These are phyloP conservation scores for Onchidella celtica DNA, from an alignment of 2,888 invertebrate species.

Conservation along the genomic window DNA sequence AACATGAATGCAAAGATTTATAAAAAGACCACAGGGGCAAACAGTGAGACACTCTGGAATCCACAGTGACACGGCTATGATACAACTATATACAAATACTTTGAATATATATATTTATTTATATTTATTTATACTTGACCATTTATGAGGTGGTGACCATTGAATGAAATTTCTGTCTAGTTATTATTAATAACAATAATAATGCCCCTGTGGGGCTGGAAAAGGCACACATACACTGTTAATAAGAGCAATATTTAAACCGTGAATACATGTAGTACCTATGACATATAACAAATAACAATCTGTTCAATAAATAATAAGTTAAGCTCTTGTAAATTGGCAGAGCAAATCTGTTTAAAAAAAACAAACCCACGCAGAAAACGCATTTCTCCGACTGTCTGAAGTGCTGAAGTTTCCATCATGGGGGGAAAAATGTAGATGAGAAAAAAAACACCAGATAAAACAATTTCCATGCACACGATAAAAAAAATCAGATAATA, in stretches of 20 bases:
- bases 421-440: no score
- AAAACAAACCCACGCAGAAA: no score
- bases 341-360: no score
- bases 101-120: neutral
- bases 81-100: slow-evolving; percentile 42
- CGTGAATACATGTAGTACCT: neutral
- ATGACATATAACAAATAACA: slow-evolving; percentile 17
- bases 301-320: neutral
- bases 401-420: no score
- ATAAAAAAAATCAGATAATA: no score
- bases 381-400: no score
- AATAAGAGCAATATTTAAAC: slow-evolving; percentile 38
- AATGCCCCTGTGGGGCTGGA: slow-evolving; percentile 6
- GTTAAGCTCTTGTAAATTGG: slow-evolving; percentile 13
- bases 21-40: neutral
- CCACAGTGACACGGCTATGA: slow-evolving; percentile 33
- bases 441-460: no score
- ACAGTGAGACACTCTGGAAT: slow-evolving; percentile 5
- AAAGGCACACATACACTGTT: slow-evolving; percentile 46
- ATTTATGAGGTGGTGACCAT: slow-evolving; percentile 5
- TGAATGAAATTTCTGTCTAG: slow-evolving; percentile 21
- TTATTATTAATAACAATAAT: neutral
- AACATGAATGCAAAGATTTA: no score
- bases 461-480: no score
- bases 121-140: slow-evolving; percentile 1